Percentiles rank a stretch among this genome's conserved stretches.
Evolutionary conservation across 2,888 invertebrate genomes (phyloP).

Genomic region (Drosophila histrio): DNA sequence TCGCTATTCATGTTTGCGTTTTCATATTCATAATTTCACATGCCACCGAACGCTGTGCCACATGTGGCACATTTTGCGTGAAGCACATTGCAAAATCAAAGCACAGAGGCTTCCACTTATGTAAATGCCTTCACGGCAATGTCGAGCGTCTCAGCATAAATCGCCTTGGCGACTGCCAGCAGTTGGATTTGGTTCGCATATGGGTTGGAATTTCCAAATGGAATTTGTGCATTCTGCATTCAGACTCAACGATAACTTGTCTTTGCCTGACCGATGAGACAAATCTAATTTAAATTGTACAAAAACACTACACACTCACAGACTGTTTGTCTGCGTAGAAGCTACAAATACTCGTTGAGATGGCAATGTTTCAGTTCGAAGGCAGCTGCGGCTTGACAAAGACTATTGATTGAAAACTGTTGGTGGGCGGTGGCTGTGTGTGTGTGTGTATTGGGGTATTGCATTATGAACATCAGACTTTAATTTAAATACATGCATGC

Average conservation of each 20-base stretch:
- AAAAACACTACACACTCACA: slow-evolving; percentile 18
- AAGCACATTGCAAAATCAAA: slow-evolving; percentile 32
- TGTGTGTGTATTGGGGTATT: background rate
- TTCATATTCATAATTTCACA: slow-evolving; percentile 66
- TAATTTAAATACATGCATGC: background rate
- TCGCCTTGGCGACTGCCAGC: slow-evolving; percentile 10
- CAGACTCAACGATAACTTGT: slow-evolving; percentile 16
- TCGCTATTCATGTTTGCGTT: slow-evolving; percentile 19
- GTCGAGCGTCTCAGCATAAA: slow-evolving; percentile 26
- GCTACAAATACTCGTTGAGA: background rate
- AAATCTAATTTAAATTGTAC: slow-evolving; percentile 61
- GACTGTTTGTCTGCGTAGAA: background rate
- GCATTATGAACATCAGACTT: background rate
- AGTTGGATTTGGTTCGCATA: background rate
- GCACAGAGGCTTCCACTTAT: slow-evolving; percentile 53
- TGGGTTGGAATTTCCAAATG: slow-evolving; percentile 2
- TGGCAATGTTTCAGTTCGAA: background rate
- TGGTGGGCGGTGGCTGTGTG: background rate
- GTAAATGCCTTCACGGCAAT: slow-evolving; percentile 47
- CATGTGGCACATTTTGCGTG: slow-evolving; percentile 25
- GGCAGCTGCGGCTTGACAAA: slow-evolving; percentile 4
- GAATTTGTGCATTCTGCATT: slow-evolving; percentile 34
- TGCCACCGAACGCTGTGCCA: slow-evolving; percentile 24
- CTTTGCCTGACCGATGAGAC: slow-evolving; percentile 25
- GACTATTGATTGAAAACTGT: slow-evolving; percentile 50